Conservation (phyloP, 2,113 vertebrate species). For the Crotalus tigris region DNA sequence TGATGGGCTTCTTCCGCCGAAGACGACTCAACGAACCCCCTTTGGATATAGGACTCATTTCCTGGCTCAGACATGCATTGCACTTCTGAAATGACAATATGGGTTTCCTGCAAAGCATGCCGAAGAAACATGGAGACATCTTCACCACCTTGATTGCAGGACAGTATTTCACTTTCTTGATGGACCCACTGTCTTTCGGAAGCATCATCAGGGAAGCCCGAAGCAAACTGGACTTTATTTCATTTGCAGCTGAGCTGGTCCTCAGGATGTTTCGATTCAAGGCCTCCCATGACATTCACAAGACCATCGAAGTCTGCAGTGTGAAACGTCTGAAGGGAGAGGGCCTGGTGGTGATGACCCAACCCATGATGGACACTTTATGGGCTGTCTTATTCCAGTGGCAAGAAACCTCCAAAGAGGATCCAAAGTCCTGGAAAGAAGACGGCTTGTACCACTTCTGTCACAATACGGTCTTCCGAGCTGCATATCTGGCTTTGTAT, state of each 20-base stretch:
- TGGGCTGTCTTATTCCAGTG: constrained; percentile 73
- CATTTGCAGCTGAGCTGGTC: constrained; percentile 70
- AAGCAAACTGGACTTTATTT: constrained; percentile 76
- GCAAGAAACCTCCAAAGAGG: constrained; percentile 28
- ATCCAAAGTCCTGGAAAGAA: constrained; percentile 70
- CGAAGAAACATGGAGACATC: constrained; percentile 81
- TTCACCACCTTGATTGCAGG: constrained; percentile 85
- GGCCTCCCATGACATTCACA: fast-evolving
- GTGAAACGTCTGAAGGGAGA: constrained; percentile 82
- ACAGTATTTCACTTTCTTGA: constrained; percentile 83
- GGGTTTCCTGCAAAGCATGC: constrained; percentile 80
- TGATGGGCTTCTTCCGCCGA: constrained; percentile 71
- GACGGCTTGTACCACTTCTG: constrained; percentile 80
- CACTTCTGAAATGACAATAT: constrained; percentile 78
- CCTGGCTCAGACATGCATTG: constrained; percentile 85
- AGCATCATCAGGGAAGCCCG: constrained; percentile 74
- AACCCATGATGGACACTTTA: constrained; percentile 79
- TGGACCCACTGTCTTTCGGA: constrained; percentile 82
- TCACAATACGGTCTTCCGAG: constrained; percentile 83
- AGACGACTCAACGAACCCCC: constrained; percentile 79
- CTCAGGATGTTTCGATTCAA: constrained; percentile 74
- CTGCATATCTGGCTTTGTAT: constrained; percentile 83
- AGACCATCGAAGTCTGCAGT: constrained; percentile 49
- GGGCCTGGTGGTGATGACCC: constrained; percentile 74
- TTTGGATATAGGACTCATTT: constrained; percentile 82